phyloP scores from a whole-genome alignment of 2,113 vertebrate species.

The Brienomyrus longianalis region DNA sequence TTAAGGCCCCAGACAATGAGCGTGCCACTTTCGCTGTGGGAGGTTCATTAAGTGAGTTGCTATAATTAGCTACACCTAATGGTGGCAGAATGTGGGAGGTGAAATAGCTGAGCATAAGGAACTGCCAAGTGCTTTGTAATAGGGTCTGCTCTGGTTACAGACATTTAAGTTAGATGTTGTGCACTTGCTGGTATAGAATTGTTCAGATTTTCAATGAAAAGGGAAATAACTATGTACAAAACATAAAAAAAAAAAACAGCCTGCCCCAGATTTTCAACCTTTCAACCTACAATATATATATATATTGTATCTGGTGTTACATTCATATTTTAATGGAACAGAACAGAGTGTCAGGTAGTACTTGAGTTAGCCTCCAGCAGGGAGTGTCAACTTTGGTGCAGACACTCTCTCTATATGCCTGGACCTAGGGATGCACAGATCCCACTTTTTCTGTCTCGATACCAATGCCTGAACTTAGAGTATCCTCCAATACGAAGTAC shows the following conservation, averaged over 20 bases:
- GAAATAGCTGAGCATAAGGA: neutral
- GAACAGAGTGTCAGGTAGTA: too few species aligned
- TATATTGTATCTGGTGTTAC: too few species aligned
- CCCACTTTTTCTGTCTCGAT: too few species aligned
- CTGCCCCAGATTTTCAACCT: neutral
- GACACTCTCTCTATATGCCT: too few species aligned
- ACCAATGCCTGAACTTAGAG: too few species aligned
- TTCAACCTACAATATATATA: too few species aligned
- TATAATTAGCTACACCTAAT: constrained; percentile 2
- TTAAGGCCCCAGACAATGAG: constrained; percentile 41
- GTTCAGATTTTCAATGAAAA: neutral
- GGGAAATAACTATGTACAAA: neutral
- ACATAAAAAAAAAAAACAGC: neutral
- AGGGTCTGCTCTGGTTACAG: neutral
- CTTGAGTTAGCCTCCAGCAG: too few species aligned
- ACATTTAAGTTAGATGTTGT: neutral
- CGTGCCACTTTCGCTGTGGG: constrained; percentile 35
- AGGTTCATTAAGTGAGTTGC: constrained; percentile 48
- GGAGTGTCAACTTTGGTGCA: too few species aligned
- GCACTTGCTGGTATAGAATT: neutral
- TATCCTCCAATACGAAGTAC: too few species aligned
- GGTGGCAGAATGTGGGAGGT: neutral
- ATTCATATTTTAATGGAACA: too few species aligned
- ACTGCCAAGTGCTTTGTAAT: neutral
- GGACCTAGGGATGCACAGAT: too few species aligned